Evolutionary conservation across 2,888 invertebrate genomes (phyloP), one percentile per base, ranked within the genome.

Genomic region (Rhaphigaster nebulosa): DNA sequence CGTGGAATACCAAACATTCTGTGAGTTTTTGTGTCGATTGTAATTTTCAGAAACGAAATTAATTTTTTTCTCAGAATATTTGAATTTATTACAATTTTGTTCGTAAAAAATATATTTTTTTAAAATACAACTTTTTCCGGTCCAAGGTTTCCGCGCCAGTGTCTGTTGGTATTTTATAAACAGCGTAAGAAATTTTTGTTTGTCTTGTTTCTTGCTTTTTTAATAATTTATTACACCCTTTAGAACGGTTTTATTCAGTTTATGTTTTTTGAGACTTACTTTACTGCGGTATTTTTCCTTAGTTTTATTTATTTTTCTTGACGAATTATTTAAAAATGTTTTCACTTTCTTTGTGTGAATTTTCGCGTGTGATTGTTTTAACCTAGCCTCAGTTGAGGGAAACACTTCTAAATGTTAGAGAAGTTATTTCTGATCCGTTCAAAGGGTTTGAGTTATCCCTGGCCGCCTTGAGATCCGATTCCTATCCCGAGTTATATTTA

Each of bases 1-100:
- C 18, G 70, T 70, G 26, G 80, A 84, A 84, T 84, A 84, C 84
- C 45, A 45, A 84, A 45, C 84, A 84, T 84, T 84, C 45, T 84
- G 3, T n/a, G n/a, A n/a, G n/a, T 26, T 45, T 84, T 76, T 76
- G 70, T 38, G 38, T 38, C 70, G 70, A 38, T 38, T 76, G 34
- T 76, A 38, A 38, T 76, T 76, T 29, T 38, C 34, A 76, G 23
- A 8, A 12, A 76, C 23, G 5, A 76, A 38, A 38, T 76, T 76
- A 20, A 20, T 76, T 76, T 76, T 20, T 76, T 76, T 0, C 2
- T 76, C 70, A 23, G 38, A 29, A 38, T 34, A 20, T 76, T 76
- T 8, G 38, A 20, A 60, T 60, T 60, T 29, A 8, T 60, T 29
- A 60, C n/a, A 60, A 38, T 34, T 76, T 76, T 76, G 29, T 65